Evolutionary conservation across 1,140 invertebrate genomes (phyloP), one percentile per base, ranked within the genome.

Genomic region (Scaptomyza montana): DNA sequence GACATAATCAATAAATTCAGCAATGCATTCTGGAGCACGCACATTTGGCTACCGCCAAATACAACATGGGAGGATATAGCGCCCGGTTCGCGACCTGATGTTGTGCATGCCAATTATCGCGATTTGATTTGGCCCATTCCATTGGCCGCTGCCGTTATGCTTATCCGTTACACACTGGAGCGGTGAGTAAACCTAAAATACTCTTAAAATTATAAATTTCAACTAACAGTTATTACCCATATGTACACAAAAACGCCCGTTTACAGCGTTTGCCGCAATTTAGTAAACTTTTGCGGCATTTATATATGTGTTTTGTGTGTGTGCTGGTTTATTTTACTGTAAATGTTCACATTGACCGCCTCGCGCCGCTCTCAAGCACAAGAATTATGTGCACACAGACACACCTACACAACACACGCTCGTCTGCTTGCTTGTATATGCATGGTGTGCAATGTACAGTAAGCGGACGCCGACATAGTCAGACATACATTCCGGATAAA

Each of bases 1-100:
- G 73, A 91, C 28, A 50, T 90, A 78, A 68, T 92, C 54, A 82
- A 78, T 77, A 77, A 74, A 57, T 59, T 92, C 30, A 78, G 65
- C 36, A 92, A 94, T 86, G 93, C 93, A 76, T 97, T 98, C 93
- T 98, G 97, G 97, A 94, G 95, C 82, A 94, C 96, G 80, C 92
- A 95, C 82, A 92, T 98, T 82, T 98, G 97, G 97, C 93, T 98
- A 82, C 97, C 97, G 65, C 97, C 97, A 69, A 97, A 97, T 92
- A 95, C 95, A 65, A 97, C 96, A 80, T 98, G 97, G 97, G 93
- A 94, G n/a, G 96, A 98, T 89, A 95, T 98, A 49, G 93, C 94
- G 78, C 96, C 97, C 21, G 97, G 94, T 70, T 94, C 96, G 49
- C 95, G 94, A 76, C 94, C 95, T 70, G 94, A 95, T 77, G 94